Evolutionary conservation across 2,113 vertebrate species (phyloP).

Genomic region (Rhineura floridana): DNA sequence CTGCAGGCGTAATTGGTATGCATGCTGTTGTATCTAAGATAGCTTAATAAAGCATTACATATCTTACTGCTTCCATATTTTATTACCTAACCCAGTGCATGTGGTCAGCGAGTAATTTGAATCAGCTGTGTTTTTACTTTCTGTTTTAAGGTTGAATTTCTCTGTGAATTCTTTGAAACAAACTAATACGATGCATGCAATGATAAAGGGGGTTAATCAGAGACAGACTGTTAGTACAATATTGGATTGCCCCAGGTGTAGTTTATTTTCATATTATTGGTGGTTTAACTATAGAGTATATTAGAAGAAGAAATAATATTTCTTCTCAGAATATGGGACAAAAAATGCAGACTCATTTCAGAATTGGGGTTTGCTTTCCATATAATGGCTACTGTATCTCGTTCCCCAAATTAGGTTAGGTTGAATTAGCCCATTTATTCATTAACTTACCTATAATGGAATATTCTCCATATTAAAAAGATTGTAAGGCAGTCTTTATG

Average conservation of each 20-base stretch:
- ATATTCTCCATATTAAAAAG: conserved; percentile 64
- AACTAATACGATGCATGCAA: conserved; percentile 86
- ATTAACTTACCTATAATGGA: conserved; percentile 70
- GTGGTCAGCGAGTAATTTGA: conserved; percentile 94
- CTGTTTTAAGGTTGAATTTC: conserved; percentile 83
- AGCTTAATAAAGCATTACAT: conserved; percentile 98
- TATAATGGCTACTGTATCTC: conserved; percentile 51
- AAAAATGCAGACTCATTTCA: conserved; percentile 54
- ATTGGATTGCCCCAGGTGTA: conserved; percentile 83
- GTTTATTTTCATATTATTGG: conserved; percentile 78
- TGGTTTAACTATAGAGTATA: conserved; percentile 73
- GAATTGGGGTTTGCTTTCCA: conserved; percentile 63
- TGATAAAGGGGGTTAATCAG: conserved; percentile 85
- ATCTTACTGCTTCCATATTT: conserved; percentile 94
- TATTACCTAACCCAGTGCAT: conserved; percentile 90
- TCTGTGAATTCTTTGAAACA: conserved; percentile 85
- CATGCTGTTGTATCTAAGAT: conserved; percentile 90
- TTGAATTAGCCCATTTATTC: conserved; percentile 70
- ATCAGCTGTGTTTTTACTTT: conserved; percentile 98
- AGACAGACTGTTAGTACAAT: conserved; percentile 83
- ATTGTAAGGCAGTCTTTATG: conserved; percentile 59
- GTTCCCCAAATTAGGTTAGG: conserved; percentile 38
- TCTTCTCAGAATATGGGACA: conserved; percentile 59
- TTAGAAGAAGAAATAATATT: conserved; percentile 74
- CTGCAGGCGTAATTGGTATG: conserved; percentile 90